Conservation (phyloP, 1,140 invertebrate species). For the Diorhabda sublineata region DNA sequence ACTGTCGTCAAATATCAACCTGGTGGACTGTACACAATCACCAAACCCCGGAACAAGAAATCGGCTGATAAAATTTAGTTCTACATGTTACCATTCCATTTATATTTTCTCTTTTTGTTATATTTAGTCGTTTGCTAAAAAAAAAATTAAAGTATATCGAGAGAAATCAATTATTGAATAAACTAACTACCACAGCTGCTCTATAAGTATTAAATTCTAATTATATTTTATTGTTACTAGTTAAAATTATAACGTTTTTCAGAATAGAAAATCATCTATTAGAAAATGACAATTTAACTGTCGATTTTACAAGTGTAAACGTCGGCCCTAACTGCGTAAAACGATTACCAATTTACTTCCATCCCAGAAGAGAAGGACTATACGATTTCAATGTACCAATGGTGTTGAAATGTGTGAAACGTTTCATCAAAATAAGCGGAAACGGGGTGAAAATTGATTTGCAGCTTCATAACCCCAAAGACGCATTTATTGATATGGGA, state of each 20-base stretch:
- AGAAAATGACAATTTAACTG: slow-evolving; percentile 38
- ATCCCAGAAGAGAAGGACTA: slow-evolving; percentile 37
- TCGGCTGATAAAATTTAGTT: too few relatives aligned
- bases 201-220: too few relatives aligned
- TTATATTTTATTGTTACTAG: too few relatives aligned
- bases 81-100: too few relatives aligned
- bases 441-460: slow-evolving; percentile 46
- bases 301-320: slow-evolving; percentile 33
- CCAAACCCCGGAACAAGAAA: too few relatives aligned
- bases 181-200: too few relatives aligned
- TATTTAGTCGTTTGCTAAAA: too few relatives aligned
- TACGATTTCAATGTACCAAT: slow-evolving; percentile 43
- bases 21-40: too few relatives aligned
- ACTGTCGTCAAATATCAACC: too few relatives aligned
- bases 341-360: slow-evolving; percentile 44
- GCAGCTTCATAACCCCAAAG: slow-evolving; percentile 39
- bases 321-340: slow-evolving; percentile 34
- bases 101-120: too few relatives aligned
- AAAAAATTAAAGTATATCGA: too few relatives aligned
- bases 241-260: neutral
- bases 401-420: slow-evolving; percentile 38
- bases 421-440: slow-evolving; percentile 43
- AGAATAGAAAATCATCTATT: slow-evolving; percentile 45
- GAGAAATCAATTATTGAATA: too few relatives aligned
- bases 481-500: slow-evolving; percentile 48